These are phyloP conservation scores for Panthera leo DNA, from an alignment of 2,113 vertebrate genomes.

Conservation along the genomic window DNA sequence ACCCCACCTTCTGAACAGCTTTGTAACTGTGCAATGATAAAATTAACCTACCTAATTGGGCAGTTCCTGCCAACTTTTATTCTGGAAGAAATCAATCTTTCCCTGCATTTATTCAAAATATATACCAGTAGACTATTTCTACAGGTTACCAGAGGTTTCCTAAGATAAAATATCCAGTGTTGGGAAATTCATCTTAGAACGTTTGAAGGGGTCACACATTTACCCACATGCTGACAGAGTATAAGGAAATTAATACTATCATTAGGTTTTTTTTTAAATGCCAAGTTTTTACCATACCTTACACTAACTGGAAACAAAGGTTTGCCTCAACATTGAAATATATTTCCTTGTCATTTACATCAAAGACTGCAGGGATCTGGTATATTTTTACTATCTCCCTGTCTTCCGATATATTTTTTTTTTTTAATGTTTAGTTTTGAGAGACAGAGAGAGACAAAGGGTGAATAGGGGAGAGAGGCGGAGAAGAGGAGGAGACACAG, in stretches of 20 bases:
- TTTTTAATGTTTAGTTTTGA: no score
- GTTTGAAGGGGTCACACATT: not conserved
- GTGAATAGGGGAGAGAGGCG: no score
- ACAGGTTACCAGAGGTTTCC: not conserved
- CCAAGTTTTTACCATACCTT: not conserved
- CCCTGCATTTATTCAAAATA: not conserved
- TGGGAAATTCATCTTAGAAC: not conserved
- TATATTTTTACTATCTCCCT: not conserved
- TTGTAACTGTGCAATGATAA: not conserved
- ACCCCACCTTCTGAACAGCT: not conserved
- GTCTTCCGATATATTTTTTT: not conserved
- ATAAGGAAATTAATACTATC: not conserved
- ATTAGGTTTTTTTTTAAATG: not conserved
- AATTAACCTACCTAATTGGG: not conserved
- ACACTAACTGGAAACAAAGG: not conserved
- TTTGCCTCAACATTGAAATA: not conserved
- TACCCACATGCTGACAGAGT: not conserved
- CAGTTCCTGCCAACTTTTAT: not conserved
- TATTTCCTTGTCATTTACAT: not conserved
- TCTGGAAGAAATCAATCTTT: not conserved
- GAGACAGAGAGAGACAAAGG: no score
- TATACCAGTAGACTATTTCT: not conserved
- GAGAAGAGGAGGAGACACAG: no score
- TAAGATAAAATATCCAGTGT: not conserved
- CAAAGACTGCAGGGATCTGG: not conserved